phyloP scores from a whole-genome alignment of 2,113 vertebrate species.

The Petaurus breviceps region DNA sequence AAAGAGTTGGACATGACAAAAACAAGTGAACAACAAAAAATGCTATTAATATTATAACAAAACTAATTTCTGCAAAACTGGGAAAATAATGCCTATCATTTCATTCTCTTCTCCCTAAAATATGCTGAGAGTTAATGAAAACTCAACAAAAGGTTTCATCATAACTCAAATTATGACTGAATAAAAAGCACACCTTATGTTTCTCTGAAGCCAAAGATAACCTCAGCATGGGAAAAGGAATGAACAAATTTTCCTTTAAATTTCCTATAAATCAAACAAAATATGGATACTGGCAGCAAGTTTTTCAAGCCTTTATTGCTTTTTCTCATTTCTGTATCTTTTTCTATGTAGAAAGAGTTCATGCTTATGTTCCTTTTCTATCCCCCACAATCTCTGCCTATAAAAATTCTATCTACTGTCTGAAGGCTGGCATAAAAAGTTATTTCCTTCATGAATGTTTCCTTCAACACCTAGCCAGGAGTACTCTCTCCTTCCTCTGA shows the following conservation, averaged over 20 bases:
- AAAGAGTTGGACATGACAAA: too few species aligned
- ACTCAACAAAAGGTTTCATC: not conserved
- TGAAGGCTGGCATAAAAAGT: not conserved
- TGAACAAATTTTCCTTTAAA: not conserved
- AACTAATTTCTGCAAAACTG: not conserved
- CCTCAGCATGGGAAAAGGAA: not conserved
- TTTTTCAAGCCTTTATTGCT: not conserved
- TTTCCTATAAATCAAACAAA: not conserved
- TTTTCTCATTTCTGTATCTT: not conserved
- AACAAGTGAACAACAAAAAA: too few species aligned
- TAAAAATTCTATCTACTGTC: not conserved
- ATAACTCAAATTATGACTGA: accelerated
- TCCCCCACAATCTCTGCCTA: not conserved
- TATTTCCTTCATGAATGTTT: not conserved
- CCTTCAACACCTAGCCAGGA: not conserved
- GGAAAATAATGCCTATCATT: not conserved
- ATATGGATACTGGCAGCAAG: not conserved
- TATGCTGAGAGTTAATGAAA: not conserved
- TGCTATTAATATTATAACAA: not conserved
- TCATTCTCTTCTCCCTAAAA: not conserved
- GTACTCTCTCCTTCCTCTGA: not conserved
- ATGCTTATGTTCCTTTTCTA: not conserved
- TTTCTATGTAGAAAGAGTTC: not conserved
- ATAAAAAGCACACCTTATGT: not conserved
- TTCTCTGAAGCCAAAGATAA: not conserved